Evolutionary conservation across 2,113 vertebrate genomes (phyloP).

Genomic region (Uria lomvia): DNA sequence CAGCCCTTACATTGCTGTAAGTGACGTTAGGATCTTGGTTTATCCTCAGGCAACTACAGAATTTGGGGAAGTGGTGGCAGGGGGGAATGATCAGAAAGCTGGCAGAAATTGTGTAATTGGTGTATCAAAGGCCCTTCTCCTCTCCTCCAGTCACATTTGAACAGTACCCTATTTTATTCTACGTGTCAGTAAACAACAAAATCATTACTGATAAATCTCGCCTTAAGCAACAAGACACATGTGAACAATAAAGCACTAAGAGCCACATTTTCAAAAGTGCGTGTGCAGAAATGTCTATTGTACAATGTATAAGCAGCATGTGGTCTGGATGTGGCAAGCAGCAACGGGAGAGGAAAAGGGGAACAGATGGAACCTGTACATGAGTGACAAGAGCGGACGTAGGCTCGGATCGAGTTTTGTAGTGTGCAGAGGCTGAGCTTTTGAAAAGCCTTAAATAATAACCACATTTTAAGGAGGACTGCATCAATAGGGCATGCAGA

Average conservation of each 20-base stretch:
- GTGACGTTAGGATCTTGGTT: not conserved
- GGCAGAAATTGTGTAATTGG: constrained; percentile 5
- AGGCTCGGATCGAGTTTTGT: constrained; percentile 39
- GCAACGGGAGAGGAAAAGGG: constrained; percentile 42
- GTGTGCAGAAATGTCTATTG: constrained; percentile 52
- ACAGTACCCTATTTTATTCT: constrained; percentile 19
- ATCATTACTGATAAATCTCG: constrained; percentile 35
- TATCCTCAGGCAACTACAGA: not conserved
- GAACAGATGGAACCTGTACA: constrained; percentile 62
- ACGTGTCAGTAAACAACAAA: constrained; percentile 28
- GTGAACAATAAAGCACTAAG: constrained; percentile 46
- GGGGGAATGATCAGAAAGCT: not conserved
- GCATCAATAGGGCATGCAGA: not conserved
- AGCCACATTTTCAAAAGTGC: constrained; percentile 44
- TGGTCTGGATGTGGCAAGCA: constrained; percentile 58
- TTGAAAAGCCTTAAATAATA: constrained; percentile 60
- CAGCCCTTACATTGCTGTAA: not conserved
- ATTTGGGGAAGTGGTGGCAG: not conserved
- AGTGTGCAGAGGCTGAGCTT: constrained; percentile 38
- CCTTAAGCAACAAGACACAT: constrained; percentile 46
- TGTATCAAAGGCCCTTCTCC: constrained; percentile 9
- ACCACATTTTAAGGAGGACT: constrained; percentile 55
- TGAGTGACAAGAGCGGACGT: constrained; percentile 50
- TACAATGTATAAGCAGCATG: constrained; percentile 64
- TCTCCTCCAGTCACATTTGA: not conserved